A percentile compares a stretch with the other conserved stretches of the same genome.
Evolutionary conservation across 2,888 invertebrate genomes (phyloP).

Genomic region (Cordilura impudica): DNA sequence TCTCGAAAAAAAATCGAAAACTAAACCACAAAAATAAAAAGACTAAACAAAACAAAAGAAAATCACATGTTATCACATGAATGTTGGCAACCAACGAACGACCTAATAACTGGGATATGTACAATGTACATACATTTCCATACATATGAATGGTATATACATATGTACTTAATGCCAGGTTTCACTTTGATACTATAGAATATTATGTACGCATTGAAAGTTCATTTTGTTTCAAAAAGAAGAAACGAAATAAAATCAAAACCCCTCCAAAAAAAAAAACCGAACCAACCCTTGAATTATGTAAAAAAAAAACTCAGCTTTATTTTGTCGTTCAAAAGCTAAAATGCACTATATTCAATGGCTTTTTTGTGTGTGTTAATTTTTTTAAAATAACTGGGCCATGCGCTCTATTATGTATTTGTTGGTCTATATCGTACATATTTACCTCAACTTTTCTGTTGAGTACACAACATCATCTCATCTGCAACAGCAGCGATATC

Average conservation of each 20-base stretch:
- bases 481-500: neutral
- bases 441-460: slow-evolving; percentile 55
- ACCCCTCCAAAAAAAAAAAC: slow-evolving; percentile 1
- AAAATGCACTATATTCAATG: slow-evolving; percentile 36
- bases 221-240: neutral
- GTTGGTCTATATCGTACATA: slow-evolving; percentile 37
- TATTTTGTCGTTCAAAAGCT: slow-evolving; percentile 9
- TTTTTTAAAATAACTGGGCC: slow-evolving; percentile 41
- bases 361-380: neutral
- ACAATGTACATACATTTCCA: slow-evolving; percentile 2
- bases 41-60: slow-evolving; percentile 46
- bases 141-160: neutral
- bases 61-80: slow-evolving; percentile 63
- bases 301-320: neutral
- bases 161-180: too few relatives aligned
- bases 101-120: slow-evolving; percentile 56
- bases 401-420: slow-evolving; percentile 51
- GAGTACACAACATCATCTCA: slow-evolving; percentile 17
- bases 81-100: slow-evolving; percentile 43
- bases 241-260: neutral
- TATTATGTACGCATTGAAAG: neutral
- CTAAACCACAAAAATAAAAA: neutral
- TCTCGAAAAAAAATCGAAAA: neutral
- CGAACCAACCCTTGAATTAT: slow-evolving; percentile 2
- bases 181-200: neutral